Base-by-base conservation (phyloP, 2,797 vertebrate species). In the Heliangelus exortis region DNA sequence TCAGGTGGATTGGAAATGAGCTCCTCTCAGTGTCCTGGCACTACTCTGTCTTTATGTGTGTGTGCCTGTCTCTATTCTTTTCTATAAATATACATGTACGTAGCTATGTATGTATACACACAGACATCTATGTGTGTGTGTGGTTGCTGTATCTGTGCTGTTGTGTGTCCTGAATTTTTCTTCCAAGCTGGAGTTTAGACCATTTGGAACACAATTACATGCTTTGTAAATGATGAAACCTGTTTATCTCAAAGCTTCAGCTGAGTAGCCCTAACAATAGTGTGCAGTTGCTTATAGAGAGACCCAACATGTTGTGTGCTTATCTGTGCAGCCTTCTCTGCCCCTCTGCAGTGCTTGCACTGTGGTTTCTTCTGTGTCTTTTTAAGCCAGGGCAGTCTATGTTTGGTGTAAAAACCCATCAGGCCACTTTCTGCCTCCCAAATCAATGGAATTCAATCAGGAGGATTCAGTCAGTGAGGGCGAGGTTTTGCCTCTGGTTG, bases 91-190 rank as follows among this genome's bases (percentile, higher is more conserved):
- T 10, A 45, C 39, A 41, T 15, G 8, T 45, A 2, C 17, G 9
- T 20, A 53, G 39, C 51, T 26, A 51, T 28, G 15, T 15, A 10
- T 54, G 2, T 17, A 12, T 20, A 53, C 8, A 29, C 26, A 41
- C 5, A 18, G 7, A 18, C 28, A 16, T 26, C 29, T 25, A 14
- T 19, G 6, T 10, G 31, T 41, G 14, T 18, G 29, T 39, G 57
- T 54, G 21, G 39, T 53, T 1, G 0, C 28, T 68, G 39, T n/a
- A 10, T 54, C 54, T 61, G 28, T 2, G 1, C 55, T 43, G 1
- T 14, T 58, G 34, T 4, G 12, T 55, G 19, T 22, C 79, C 34
- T 51, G 29, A 84, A 15, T 50, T 41, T 72, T 68, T 45, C 55
- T 51, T 43, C 55, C 57, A 41, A 50, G 34, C 28, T 73, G 59